A percentile compares a stretch with the other conserved stretches of the same genome.
These are phyloP conservation scores for Lordiphosa clarofinis DNA, from an alignment of 1,140 invertebrate genomes.

Conservation along the genomic window DNA sequence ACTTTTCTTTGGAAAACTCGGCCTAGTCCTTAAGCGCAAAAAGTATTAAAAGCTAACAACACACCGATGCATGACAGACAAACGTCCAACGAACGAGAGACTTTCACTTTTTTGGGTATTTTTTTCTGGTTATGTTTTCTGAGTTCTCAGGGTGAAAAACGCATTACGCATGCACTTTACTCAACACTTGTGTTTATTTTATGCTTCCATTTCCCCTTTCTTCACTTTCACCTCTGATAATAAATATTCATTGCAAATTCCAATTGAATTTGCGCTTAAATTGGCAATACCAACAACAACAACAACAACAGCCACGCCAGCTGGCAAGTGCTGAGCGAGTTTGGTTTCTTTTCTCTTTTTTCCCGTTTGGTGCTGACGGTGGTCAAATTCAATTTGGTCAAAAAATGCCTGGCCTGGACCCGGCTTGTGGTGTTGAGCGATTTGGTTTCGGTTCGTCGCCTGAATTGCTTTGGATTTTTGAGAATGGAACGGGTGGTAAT, in stretches of 20 bases:
- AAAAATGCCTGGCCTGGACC: slow-evolving; percentile 26
- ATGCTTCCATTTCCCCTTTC: slow-evolving; percentile 23
- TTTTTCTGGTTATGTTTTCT: slow-evolving; percentile 8
- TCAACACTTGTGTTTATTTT: slow-evolving; percentile 70
- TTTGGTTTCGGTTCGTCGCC: no score
- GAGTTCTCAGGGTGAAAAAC: slow-evolving; percentile 28
- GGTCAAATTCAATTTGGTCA: slow-evolving; percentile 33
- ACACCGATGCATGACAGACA: slow-evolving; percentile 25
- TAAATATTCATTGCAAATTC: slow-evolving; percentile 71
- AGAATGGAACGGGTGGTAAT: background rate
- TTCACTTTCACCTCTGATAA: slow-evolving; percentile 22
- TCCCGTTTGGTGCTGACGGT: slow-evolving; percentile 13
- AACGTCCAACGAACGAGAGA: slow-evolving; percentile 15
- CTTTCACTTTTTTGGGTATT: slow-evolving; percentile 13
- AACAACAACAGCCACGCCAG: slow-evolving; percentile 4
- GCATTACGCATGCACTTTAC: slow-evolving; percentile 70
- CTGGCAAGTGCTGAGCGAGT: slow-evolving; percentile 21
- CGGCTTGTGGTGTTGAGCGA: slow-evolving; percentile 3
- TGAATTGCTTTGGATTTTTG: slow-evolving; percentile 6
- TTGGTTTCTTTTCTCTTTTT: slow-evolving; percentile 30
- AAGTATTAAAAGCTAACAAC: slow-evolving; percentile 8
- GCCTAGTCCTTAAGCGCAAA: background rate
- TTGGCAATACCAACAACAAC: slow-evolving; percentile 65
- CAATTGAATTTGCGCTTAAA: slow-evolving; percentile 71
- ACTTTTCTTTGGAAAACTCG: no score